A percentile compares a stretch with the other conserved stretches of the same genome.
phyloP scores from a whole-genome alignment of 2,888 invertebrate genomes.

The Clanis bilineata region DNA sequence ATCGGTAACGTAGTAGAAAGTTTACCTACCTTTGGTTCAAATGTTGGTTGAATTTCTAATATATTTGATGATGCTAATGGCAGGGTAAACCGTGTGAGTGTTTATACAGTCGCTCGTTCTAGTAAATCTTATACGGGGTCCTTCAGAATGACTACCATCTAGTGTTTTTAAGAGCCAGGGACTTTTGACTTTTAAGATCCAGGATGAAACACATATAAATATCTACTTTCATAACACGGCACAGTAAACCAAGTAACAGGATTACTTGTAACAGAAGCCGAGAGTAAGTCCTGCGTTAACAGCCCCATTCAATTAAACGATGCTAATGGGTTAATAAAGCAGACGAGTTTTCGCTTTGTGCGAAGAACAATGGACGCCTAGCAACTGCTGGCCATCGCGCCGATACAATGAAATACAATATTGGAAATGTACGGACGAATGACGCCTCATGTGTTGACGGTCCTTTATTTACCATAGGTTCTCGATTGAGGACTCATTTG shows the following conservation, averaged over 20 bases:
- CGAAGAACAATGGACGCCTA: conserved; percentile 16
- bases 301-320: conserved; percentile 1
- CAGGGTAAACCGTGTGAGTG: too few relatives aligned
- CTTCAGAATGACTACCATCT: too few relatives aligned
- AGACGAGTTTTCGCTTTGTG: conserved; percentile 13
- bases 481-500: conserved; percentile 7
- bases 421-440: conserved; percentile 29
- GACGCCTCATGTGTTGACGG: conserved; percentile 28
- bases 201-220: not conserved
- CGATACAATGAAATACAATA: conserved; percentile 31
- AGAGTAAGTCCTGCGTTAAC: not conserved
- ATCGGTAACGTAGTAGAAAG: too few relatives aligned
- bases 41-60: too few relatives aligned
- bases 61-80: too few relatives aligned
- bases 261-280: not conserved
- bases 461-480: not conserved
- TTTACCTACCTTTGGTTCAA: too few relatives aligned
- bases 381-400: conserved; percentile 35
- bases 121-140: too few relatives aligned
- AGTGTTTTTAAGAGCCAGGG: too few relatives aligned
- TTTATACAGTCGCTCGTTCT: too few relatives aligned
- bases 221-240: not conserved
- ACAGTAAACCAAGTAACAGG: conserved; percentile 13
- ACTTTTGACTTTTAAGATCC: too few relatives aligned
- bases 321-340: conserved; percentile 7